Base-by-base conservation (phyloP, 2,888 invertebrate genomes). In the Drosophila melanosoma region DNA sequence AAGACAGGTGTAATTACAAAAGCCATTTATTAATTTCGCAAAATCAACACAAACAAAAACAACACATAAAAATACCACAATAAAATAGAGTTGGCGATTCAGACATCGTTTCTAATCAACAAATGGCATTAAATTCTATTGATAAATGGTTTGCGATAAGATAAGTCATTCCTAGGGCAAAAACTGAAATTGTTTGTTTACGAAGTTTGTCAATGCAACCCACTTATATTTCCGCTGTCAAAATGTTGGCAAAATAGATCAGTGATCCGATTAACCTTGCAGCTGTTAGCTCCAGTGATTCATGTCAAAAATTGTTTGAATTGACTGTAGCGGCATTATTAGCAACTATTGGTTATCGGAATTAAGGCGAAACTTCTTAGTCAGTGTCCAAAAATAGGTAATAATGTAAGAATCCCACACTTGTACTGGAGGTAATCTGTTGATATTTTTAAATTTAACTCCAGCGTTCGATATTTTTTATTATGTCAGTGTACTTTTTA, bases 11-110 rank as follows among this genome's bases (percentile, higher is more conserved):
- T 64, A 57, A 66, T 66, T 52, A 56, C 5, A 12, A 72, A 76
- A 82, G 76, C 72, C 71, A 42, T 79, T 83, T 82, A 74, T 76
- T 65, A 68, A 32, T 71, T 57, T 57, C 10, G 11, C 57, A 63
- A 57, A 51, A 45, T 32, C 32, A 26, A 52, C 38, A 56, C 26
- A 42, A 11, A 29, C 1, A 48, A 57, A 29, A 40, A 45, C 29
- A 38, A 66, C 42, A 35, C 45, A 40, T 29, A 52, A 23, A 51
- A 54, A 32, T 38, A 26, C n/a, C 6, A 1, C 7, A 12, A 35
- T 11, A 29, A 23, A 36, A 38, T 40, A n/a, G 1, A 56, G 60
- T 66, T 66, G 70, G 45, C 69, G 61, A 59, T 53, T 48, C 59
- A 40, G 33, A 61, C 53, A 54, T 42, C 42, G 74, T 29, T 76